Base-by-base conservation (phyloP, 2,113 vertebrate genomes). In the Holacanthus passer region DNA sequence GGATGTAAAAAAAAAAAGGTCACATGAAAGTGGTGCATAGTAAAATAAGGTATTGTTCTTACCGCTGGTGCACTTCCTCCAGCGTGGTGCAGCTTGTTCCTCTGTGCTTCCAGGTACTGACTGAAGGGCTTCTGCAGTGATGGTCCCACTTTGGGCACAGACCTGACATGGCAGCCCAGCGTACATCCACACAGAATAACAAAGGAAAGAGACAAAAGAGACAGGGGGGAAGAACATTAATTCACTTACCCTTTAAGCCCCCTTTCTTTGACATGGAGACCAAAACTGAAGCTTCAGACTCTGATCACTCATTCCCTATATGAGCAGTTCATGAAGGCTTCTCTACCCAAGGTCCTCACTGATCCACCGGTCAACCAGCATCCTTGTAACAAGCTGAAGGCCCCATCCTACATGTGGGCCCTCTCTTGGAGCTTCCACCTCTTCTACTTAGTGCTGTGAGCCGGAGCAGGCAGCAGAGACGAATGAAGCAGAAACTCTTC, bases 121-220 rank as follows among this genome's bases (percentile, higher is more conserved):
- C 96, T 96, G 94, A 99, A 99, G 78, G 98, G 98, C 93, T 99
- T 99, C 95, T 99, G 97, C 39, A 99, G 93, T 64, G 96, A 97
- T 29, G 97, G 96, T 90, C 98, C 98, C 78, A 99, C 91, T 92
- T 94, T 95, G 9, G 98, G 98, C 88, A 99, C 95, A 88, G 96
- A 95, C 78, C 98, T 99, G 95, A 69, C 47, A 78, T 77, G 2
- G 3, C 70, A 64, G 82, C 77, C 62, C 82, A 81, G 76, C 74
- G 79, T 58, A 87, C 77, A 92, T 45, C 47, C 58, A 93, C 76
- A 77, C 86, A 85, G n/a, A 77, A 60, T 41, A 79, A 41, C 41
- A 85, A 22, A 64, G 43, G 72, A 35, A 77, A 63, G 20, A 82
- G 13, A 65, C 20, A 52, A 48, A 52, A 83, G 41, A 76, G 14